phyloP scores from a whole-genome alignment of 2,113 vertebrate genomes.

The Mormyrus lacerda region DNA sequence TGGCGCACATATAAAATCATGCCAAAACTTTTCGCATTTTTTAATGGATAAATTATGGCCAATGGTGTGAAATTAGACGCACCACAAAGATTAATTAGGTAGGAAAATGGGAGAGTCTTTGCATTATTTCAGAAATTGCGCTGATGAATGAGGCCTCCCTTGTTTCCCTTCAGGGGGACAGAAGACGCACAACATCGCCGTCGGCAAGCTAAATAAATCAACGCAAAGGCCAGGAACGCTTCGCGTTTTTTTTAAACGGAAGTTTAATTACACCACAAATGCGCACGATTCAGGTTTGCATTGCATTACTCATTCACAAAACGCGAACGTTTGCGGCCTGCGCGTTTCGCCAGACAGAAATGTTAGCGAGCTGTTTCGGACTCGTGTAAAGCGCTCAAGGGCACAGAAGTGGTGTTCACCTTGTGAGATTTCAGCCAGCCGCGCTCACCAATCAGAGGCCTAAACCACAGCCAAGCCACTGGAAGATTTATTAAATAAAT shows the following conservation, averaged over 20 bases:
- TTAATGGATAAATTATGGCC: background rate
- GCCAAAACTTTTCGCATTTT: background rate
- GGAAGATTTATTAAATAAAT: background rate
- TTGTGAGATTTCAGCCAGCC: background rate
- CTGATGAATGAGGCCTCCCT: slow-evolving; percentile 14
- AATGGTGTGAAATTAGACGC: background rate
- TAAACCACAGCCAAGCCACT: background rate
- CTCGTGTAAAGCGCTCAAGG: background rate
- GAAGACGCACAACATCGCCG: slow-evolving; percentile 7
- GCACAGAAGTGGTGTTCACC: background rate
- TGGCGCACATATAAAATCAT: background rate
- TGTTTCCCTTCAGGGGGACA: background rate
- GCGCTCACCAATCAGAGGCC: background rate
- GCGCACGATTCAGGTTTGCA: background rate
- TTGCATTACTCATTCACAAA: background rate
- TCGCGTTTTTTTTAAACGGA: background rate
- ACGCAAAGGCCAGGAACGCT: slow-evolving; percentile 7
- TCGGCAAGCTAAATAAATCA: slow-evolving; percentile 21
- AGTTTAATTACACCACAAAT: slow-evolving; percentile 17
- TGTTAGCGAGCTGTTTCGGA: background rate
- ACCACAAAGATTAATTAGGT: background rate
- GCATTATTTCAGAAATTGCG: background rate
- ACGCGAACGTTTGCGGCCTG: background rate
- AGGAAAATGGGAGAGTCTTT: background rate
- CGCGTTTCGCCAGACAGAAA: background rate